Conservation (phyloP, 2,888 invertebrate genomes). For the Diarsia rubi region DNA sequence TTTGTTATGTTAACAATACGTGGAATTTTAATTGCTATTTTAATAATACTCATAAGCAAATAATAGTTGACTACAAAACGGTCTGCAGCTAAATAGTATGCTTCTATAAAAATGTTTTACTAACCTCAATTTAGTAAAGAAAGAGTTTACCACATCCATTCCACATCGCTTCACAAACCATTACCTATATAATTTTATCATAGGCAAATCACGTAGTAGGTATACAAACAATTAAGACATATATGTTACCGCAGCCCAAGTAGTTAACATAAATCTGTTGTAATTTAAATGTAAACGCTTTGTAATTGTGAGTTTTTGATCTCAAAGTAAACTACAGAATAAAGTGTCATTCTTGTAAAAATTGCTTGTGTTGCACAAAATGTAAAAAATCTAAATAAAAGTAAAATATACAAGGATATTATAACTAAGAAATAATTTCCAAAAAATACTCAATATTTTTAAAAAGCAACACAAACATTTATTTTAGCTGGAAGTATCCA, state of each 20-base stretch:
- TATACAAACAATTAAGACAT: constrained; percentile 40
- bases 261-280: constrained; percentile 43
- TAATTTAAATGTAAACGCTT: constrained; percentile 67
- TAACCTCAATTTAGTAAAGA: background rate
- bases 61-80: background rate
- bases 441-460: constrained; percentile 52
- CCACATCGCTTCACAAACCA: constrained; percentile 44
- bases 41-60: constrained; percentile 24
- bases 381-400: background rate
- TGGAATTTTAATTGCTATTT: constrained; percentile 1
- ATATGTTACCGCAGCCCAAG: constrained; percentile 39
- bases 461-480: constrained; percentile 36
- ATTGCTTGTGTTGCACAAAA: constrained; percentile 50
- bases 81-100: constrained; percentile 5
- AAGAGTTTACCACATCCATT: background rate
- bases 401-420: background rate
- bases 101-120: background rate
- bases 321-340: constrained; percentile 74
- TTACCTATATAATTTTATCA: constrained; percentile 7
- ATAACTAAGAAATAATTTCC: background rate
- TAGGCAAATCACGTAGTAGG: constrained; percentile 30
- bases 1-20: background rate
- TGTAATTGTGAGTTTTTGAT: constrained; percentile 81
- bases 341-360: constrained; percentile 53
- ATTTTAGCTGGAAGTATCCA: constrained; percentile 47